Percentiles rank a stretch among this genome's conserved stretches.
These are phyloP conservation scores for Bombus picipes DNA, from an alignment of 1,140 invertebrate genomes.

Conservation along the genomic window DNA sequence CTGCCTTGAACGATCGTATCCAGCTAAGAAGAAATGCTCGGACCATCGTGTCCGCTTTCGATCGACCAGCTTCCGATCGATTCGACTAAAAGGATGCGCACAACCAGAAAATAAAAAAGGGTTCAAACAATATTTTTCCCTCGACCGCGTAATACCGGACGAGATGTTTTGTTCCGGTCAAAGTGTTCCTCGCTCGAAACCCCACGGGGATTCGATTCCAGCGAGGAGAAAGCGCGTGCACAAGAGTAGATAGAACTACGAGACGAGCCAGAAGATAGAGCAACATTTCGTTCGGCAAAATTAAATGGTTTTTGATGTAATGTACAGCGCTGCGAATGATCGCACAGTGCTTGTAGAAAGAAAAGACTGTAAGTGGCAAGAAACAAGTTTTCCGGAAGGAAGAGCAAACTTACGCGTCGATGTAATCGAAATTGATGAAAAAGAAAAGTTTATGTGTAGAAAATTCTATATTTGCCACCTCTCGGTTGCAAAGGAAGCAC, in stretches of 20 bases:
- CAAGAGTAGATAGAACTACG: neutral
- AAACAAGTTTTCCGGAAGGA: no score
- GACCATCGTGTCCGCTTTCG: neutral
- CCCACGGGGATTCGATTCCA: constrained; percentile 66
- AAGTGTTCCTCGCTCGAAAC: neutral
- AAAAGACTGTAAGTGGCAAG: no score
- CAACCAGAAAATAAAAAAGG: neutral
- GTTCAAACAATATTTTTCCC: neutral
- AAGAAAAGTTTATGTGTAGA: no score
- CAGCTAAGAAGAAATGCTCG: neutral
- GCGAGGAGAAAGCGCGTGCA: constrained; percentile 44
- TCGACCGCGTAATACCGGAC: neutral
- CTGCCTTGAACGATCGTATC: neutral
- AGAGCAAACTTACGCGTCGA: no score
- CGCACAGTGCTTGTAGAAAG: no score
- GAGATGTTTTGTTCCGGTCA: neutral
- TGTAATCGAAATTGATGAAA: no score
- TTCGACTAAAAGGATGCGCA: neutral
- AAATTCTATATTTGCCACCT: no score
- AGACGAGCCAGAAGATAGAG: no score
- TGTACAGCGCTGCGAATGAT: no score
- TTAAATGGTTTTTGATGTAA: no score
- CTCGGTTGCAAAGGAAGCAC: no score
- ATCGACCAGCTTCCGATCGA: constrained; percentile 1
- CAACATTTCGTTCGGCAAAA: no score